phyloP scores from a whole-genome alignment of 2,797 vertebrate species.

The Rhinoraja longicauda region DNA sequence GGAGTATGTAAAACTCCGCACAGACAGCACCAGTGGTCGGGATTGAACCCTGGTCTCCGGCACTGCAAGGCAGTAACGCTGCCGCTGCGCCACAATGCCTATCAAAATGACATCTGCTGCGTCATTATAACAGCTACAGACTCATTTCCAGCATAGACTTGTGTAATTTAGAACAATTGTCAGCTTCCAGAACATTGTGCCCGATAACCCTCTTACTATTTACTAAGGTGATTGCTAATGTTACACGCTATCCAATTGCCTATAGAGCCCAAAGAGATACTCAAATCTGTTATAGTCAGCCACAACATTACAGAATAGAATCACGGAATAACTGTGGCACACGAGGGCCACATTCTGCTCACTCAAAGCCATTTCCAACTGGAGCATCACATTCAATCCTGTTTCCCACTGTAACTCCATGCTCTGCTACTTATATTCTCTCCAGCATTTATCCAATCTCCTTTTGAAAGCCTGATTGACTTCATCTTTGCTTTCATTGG shows the following conservation, averaged over 20 bases:
- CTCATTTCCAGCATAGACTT: background rate
- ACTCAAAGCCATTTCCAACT: background rate
- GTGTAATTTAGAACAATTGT: background rate
- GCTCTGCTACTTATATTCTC: background rate
- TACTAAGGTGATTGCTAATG: too few species aligned
- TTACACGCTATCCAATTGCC: too few species aligned
- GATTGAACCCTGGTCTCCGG: too few species aligned
- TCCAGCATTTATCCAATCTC: background rate
- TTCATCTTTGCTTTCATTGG: background rate
- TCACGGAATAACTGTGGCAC: background rate
- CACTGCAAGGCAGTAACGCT: too few species aligned
- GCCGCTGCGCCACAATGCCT: too few species aligned
- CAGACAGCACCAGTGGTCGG: too few species aligned
- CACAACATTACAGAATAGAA: background rate
- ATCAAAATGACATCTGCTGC: too few species aligned
- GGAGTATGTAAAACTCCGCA: too few species aligned
- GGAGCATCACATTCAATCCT: background rate
- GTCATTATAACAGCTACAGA: too few species aligned
- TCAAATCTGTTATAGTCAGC: too few species aligned
- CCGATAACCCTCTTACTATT: too few species aligned
- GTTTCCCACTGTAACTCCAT: background rate
- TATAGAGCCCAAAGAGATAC: too few species aligned
- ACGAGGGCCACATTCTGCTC: background rate
- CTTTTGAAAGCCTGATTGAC: background rate
- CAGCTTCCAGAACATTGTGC: background rate